Percentiles rank a stretch among this genome's conserved stretches.
phyloP scores from a whole-genome alignment of 1,140 invertebrate genomes.

The Batillaria attramentaria region DNA sequence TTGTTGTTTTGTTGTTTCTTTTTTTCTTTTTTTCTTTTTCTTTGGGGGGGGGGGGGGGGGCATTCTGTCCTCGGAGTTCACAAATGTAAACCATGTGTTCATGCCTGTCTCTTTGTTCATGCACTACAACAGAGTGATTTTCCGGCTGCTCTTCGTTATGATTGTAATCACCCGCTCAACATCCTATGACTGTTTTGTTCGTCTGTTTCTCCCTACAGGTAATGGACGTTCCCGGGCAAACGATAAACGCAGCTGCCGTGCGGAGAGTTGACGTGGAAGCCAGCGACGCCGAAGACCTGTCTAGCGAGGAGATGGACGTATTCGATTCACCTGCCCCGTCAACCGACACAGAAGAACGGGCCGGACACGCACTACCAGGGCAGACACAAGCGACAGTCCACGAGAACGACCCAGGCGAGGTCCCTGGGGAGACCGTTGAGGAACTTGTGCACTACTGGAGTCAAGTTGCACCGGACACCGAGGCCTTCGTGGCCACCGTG shows the following conservation, averaged over 20 bases:
- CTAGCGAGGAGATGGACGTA: background rate
- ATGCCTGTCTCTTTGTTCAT: background rate
- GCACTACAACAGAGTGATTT: background rate
- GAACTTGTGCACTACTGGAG: constrained; percentile 37
- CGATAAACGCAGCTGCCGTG: too few species aligned
- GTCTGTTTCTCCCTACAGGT: background rate
- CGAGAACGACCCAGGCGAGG: background rate
- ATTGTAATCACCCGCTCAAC: background rate
- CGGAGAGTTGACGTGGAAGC: background rate
- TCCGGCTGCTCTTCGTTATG: background rate
- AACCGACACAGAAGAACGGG: background rate
- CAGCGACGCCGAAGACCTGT: background rate
- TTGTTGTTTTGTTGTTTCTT: background rate
- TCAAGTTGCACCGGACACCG: constrained; percentile 9
- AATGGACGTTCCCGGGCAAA: background rate
- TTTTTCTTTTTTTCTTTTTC: background rate
- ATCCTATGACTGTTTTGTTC: background rate
- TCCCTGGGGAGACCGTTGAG: constrained; percentile 33
- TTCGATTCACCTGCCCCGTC: background rate
- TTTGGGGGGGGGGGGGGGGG: too few species aligned
- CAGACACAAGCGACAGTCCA: background rate
- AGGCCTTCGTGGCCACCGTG: constrained; percentile 34
- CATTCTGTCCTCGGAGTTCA: background rate
- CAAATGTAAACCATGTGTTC: too few species aligned
- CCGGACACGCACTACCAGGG: background rate